Percentiles rank a stretch among this genome's conserved stretches.
These are phyloP conservation scores for Diplodus sargus DNA, from an alignment of 2,797 vertebrate species.

Conservation along the genomic window DNA sequence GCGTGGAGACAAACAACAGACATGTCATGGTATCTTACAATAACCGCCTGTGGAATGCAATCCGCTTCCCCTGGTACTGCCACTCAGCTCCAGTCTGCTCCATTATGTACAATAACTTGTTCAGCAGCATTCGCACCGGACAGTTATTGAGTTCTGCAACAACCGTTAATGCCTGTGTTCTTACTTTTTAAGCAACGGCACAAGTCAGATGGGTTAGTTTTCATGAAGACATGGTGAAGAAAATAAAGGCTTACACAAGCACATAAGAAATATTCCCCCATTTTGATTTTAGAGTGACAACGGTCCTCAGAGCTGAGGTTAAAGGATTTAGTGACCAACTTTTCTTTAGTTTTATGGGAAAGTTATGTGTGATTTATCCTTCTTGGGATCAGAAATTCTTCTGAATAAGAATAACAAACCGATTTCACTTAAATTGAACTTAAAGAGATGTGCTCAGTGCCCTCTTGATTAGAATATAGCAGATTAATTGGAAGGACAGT, in stretches of 20 bases:
- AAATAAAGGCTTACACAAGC: background rate
- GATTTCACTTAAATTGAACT: too few species aligned
- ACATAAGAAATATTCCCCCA: background rate
- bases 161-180: background rate
- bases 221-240: background rate
- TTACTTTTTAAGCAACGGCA: background rate
- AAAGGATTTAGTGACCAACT: background rate
- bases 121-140: slow-evolving; percentile 5
- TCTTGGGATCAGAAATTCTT: background rate
- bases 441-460: background rate
- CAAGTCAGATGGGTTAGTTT: background rate
- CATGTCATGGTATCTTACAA: slow-evolving; percentile 71
- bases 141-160: background rate
- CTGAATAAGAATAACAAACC: background rate
- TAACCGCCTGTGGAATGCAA: slow-evolving; percentile 77
- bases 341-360: slow-evolving; percentile 5
- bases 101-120: slow-evolving; percentile 12
- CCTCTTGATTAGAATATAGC: background rate
- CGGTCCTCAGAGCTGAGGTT: background rate
- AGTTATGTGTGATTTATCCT: background rate
- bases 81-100: slow-evolving; percentile 23
- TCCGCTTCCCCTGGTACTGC: slow-evolving; percentile 51
- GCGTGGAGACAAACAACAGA: slow-evolving; percentile 61
- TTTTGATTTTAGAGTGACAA: slow-evolving; percentile 1
- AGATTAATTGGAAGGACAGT: background rate